These are phyloP conservation scores for Nomada fucata DNA, from an alignment of 2,888 invertebrate genomes.

Conservation along the genomic window DNA sequence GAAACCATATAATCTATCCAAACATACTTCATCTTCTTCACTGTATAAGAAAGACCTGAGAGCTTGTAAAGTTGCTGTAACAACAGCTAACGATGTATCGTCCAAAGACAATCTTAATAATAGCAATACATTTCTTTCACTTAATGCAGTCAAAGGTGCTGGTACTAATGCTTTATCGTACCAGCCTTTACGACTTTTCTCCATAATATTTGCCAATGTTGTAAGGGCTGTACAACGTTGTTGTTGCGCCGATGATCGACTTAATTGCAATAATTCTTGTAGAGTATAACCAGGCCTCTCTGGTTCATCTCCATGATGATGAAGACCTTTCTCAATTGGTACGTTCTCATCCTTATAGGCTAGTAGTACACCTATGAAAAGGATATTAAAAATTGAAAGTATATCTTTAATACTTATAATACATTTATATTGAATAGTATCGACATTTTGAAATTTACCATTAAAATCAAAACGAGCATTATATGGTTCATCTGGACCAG, in stretches of 20 bases:
- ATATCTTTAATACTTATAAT: not conserved
- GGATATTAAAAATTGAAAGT: not conserved
- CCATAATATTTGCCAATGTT: constrained; percentile 91
- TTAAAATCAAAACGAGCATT: constrained; percentile 94
- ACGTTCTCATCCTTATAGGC: constrained; percentile 88
- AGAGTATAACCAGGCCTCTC: constrained; percentile 95
- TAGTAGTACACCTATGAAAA: constrained; percentile 86
- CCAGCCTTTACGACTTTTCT: constrained; percentile 89
- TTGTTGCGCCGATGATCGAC: constrained; percentile 91
- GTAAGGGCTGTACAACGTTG: constrained; percentile 93
- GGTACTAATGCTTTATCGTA: constrained; percentile 91
- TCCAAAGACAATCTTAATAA: constrained; percentile 94
- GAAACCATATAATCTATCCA: constrained; percentile 88
- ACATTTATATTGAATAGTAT: not conserved
- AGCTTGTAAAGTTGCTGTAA: constrained; percentile 91
- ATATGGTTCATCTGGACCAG: constrained; percentile 86
- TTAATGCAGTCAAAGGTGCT: constrained; percentile 86
- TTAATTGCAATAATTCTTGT: constrained; percentile 93
- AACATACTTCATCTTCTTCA: constrained; percentile 91
- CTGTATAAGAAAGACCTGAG: constrained; percentile 91
- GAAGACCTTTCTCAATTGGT: constrained; percentile 88
- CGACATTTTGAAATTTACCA: constrained; percentile 81
- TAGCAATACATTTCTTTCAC: constrained; percentile 91
- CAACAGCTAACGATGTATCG: constrained; percentile 90
- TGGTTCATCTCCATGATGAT: constrained; percentile 97